These are phyloP conservation scores for Blastomussa wellsi DNA, from an alignment of 92 coral and sea anemone species.

Conservation along the genomic window DNA sequence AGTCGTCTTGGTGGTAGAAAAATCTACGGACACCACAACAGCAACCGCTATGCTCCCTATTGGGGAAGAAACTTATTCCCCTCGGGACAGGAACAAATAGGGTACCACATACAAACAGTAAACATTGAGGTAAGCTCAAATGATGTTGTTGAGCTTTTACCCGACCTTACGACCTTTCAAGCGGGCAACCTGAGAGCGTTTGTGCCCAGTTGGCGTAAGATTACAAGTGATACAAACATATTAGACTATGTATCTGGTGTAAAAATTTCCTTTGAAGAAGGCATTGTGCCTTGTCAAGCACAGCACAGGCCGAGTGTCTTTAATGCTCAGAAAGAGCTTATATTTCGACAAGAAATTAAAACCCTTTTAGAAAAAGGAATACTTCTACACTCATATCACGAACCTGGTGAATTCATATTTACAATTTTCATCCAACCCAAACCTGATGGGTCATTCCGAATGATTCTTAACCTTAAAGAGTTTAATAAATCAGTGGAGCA, in stretches of 20 bases:
- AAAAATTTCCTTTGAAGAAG: slow-evolving; percentile 42
- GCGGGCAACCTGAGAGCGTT: slow-evolving; percentile 48
- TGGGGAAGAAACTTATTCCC: slow-evolving; percentile 28
- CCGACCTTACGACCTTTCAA: slow-evolving; percentile 47
- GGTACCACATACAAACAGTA: slow-evolving; percentile 49
- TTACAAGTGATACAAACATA: slow-evolving; percentile 48
- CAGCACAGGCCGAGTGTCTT: slow-evolving; percentile 15
- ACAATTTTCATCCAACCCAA: slow-evolving; percentile 49
- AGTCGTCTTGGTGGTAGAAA: too few species aligned
- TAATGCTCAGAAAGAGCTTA: slow-evolving; percentile 33
- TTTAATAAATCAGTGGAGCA: slow-evolving; percentile 43
- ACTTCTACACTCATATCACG: slow-evolving; percentile 34
- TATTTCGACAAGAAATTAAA: slow-evolving; percentile 40
- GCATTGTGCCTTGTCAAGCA: slow-evolving; percentile 31
- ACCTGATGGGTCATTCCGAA: slow-evolving; percentile 30
- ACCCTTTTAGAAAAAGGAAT: slow-evolving; percentile 43
- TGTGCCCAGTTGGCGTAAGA: slow-evolving; percentile 53
- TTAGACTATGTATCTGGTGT: slow-evolving; percentile 47
- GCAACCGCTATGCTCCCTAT: slow-evolving; percentile 24
- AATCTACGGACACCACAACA: slow-evolving; percentile 27
- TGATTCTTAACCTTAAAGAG: slow-evolving; percentile 48
- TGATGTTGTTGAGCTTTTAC: slow-evolving; percentile 34
- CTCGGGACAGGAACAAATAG: slow-evolving; percentile 45
- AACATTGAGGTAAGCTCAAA: too few species aligned
- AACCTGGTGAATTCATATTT: slow-evolving; percentile 24